Evolutionary conservation across 2,797 vertebrate species (phyloP).

Genomic region (Spinus pinus): DNA sequence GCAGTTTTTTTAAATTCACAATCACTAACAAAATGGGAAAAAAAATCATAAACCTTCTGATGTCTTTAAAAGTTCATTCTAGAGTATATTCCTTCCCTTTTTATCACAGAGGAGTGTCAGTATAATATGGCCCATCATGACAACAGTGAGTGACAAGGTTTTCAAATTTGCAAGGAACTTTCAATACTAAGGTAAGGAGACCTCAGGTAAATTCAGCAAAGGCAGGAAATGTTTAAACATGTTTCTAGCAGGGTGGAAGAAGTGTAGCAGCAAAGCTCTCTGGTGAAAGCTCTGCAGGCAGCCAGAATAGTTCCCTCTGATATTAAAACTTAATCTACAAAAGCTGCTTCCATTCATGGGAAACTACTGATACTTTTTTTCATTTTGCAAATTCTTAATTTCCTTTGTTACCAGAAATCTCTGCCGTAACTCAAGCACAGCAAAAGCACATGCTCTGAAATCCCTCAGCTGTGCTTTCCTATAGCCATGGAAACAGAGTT

Average conservation of each 20-base stretch:
- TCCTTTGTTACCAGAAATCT: conserved; percentile 21
- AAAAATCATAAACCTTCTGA: background rate
- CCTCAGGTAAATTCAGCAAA: background rate
- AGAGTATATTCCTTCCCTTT: background rate
- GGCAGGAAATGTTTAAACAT: background rate
- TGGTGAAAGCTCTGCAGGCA: background rate
- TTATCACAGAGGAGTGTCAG: background rate
- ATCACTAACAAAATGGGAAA: background rate
- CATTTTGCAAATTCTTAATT: background rate
- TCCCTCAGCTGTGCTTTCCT: background rate
- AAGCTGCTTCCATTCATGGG: background rate
- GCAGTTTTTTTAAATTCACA: background rate
- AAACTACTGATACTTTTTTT: background rate
- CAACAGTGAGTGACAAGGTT: background rate
- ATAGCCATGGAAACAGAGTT: conserved; percentile 22
- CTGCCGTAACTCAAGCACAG: conserved; percentile 16
- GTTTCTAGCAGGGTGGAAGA: background rate
- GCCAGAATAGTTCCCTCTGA: background rate
- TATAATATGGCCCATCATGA: fast-evolving
- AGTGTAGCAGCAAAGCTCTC: background rate
- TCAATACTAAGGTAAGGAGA: background rate
- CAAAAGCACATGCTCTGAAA: conserved; percentile 26
- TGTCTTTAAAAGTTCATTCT: background rate
- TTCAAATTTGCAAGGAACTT: background rate
- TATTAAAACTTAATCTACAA: conserved; percentile 1